Percentiles rank a stretch among this genome's conserved stretches.
Evolutionary conservation across 2,797 vertebrate species (phyloP).

Genomic region (Clarias pachynema): DNA sequence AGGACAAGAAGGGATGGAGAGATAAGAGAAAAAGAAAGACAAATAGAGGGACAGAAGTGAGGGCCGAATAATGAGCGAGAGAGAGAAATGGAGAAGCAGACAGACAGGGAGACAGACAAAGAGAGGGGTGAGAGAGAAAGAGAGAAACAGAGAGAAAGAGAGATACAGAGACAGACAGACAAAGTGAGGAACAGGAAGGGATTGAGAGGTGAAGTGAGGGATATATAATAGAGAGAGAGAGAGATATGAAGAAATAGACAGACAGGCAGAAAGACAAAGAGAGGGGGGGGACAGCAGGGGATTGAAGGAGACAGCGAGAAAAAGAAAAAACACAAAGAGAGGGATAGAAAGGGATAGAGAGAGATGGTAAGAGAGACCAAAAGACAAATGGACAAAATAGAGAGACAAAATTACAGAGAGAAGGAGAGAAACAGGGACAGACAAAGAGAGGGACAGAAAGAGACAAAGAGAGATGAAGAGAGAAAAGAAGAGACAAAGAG

Average conservation of each 20-base stretch:
- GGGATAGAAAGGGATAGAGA: neutral
- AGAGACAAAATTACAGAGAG: neutral
- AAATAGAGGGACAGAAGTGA: neutral
- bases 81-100: neutral
- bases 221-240: neutral
- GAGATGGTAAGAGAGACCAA: neutral
- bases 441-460: neutral
- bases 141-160: neutral
- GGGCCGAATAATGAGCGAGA: neutral
- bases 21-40: neutral
- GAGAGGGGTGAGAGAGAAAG: neutral
- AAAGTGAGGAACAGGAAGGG: accelerated
- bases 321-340: neutral
- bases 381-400: neutral
- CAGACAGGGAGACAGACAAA: neutral
- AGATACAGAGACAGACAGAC: neutral
- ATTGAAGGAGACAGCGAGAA: neutral
- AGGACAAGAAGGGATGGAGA: neutral
- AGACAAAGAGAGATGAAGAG: neutral
- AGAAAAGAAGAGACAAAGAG: neutral
- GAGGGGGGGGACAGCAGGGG: too few species aligned
- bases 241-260: too few species aligned
- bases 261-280: neutral
- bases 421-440: neutral
- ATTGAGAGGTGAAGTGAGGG: neutral